phyloP scores from a whole-genome alignment of 2,888 invertebrate genomes.

The Megastigmus dorsalis region DNA sequence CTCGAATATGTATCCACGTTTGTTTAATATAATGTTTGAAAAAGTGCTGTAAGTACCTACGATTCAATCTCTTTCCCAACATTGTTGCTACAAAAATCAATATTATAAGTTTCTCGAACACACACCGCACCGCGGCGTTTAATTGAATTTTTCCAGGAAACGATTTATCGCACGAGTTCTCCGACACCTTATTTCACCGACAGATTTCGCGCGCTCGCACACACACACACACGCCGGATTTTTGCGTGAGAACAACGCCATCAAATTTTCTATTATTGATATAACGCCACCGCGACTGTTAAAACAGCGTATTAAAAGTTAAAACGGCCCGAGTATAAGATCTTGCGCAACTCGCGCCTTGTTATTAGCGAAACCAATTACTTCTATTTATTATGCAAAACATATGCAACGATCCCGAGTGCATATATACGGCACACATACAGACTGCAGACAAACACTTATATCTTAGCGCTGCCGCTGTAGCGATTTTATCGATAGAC shows the following conservation, averaged over 20 bases:
- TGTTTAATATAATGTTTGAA: no score
- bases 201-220: no score
- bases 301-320: slow-evolving; percentile 15
- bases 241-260: slow-evolving; percentile 14
- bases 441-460: background rate
- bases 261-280: slow-evolving; percentile 36
- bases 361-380: slow-evolving; percentile 52
- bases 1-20: no score
- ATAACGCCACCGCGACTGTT: background rate
- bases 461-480: background rate
- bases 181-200: no score
- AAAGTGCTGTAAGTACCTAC: no score
- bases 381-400: slow-evolving; percentile 54
- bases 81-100: no score
- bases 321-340: slow-evolving; percentile 26
- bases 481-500: slow-evolving; percentile 45
- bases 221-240: no score
- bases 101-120: no score
- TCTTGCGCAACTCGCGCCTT: slow-evolving; percentile 41
- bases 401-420: slow-evolving; percentile 38
- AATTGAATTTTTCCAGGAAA: no score
- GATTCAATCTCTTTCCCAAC: no score
- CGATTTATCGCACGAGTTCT: no score
- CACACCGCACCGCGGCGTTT: no score
- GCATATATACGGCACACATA: slow-evolving; percentile 7